Base-by-base conservation (phyloP, 1,140 invertebrate species). In the Anastatus disparis region DNA sequence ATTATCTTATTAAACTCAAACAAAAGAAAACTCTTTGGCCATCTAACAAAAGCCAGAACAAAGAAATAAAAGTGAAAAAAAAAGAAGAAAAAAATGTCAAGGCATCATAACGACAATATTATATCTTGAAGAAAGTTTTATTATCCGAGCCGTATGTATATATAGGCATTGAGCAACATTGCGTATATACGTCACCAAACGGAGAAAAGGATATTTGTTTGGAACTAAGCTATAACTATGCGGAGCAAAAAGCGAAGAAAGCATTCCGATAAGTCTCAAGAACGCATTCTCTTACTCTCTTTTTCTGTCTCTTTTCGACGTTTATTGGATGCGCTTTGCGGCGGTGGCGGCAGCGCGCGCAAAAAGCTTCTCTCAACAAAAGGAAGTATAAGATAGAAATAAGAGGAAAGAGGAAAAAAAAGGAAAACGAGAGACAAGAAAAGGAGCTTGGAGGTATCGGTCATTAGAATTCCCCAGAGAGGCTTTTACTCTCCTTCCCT, bases 381-480 rank as follows among this genome's bases (percentile, higher is more conserved):
- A 61, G 8, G 15, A 44, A 27, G 58, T 26, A 29, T 27, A 17
- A 38, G 10, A 4, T n/a, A 10, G 10, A 50, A n/a, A 15, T 31
- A 29, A 50, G 1, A 48, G 17, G 29, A 35, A 26, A 22, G 17
- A 62, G 42, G 20, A 35, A 12, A 13, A 44, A 44, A 44, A 7
- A 15, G n/a, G 15, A 44, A 44, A 6, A 40, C n/a, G 44, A 24
- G 27, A 50, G 27, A n/a, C 9, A 12, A 53, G 7, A 17, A 29
- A 40, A 44, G 50, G 44, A 66, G 7, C 42, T 13, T 35, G 15
- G 27, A 17, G 15, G 53, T 58, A 58, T 58, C 58, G 66, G 66
- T 69, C 66, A 61, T 61, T 61, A 69, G 56, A 61, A 69, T 69
- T 69, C 44, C 50, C 66, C 27, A n/a, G 42, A 56, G 66, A 42